Base-by-base conservation (phyloP, 2,113 vertebrate genomes). In the Sapayoa aenigma region DNA sequence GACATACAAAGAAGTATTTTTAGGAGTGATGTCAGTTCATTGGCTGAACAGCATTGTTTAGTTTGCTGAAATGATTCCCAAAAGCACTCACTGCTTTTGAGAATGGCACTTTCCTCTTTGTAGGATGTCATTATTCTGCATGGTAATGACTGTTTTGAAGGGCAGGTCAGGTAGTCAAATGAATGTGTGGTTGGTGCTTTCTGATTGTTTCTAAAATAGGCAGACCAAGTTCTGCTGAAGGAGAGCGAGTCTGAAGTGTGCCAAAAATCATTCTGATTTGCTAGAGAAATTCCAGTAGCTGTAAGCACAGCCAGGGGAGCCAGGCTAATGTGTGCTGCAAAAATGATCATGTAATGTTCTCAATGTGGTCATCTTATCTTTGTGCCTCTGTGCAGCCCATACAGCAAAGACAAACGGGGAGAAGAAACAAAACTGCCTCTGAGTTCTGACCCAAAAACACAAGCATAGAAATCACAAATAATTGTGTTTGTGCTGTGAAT, bases 151-250 rank as follows among this genome's bases (percentile, higher is more conserved):
- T 87, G 67, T 30, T 93, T 50, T 39, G 88, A 89, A 93, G 87
- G 93, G 85, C 85, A 93, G 91, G 75, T 22, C 93, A 88, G 89
- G 82, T 44, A 84, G 75, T 84, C 88, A 92, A 72, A 93, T 74
- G 86, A 95, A 93, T 60, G 85, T 53, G 79, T 49, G 19, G 82
- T 63, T 94, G 91, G 89, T 94, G 83, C 74, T 93, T 84, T 93
- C 72, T 94, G 92, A 84, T 91, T 81, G 88, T 84, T 96, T 87
- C 96, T 91, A 47, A 93, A 96, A 77, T 9, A 80, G 84, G 87
- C 94, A 94, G 93, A 75, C 58, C 90, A 55, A 78, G 94, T 94
- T 72, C 68, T 95, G 83, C 92, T 90, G 93, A 31, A 75, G 90
- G 79, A 93, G 73, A 93, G 79, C 1, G 27, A 77, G 65, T 55